These are phyloP conservation scores for Engystomops pustulosus DNA, from an alignment of 2,113 vertebrate species.

Conservation along the genomic window DNA sequence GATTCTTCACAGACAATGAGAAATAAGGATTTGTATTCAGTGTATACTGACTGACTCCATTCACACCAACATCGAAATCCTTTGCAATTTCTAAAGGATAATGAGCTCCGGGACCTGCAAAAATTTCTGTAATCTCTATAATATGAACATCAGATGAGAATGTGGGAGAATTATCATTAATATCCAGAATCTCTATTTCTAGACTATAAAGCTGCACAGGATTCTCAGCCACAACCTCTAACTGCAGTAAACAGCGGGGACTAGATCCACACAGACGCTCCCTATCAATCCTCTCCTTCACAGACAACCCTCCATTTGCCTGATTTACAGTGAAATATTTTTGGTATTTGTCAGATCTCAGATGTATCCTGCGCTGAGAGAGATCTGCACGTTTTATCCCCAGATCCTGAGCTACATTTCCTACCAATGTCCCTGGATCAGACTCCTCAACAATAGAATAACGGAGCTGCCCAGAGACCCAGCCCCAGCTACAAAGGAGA, in stretches of 20 bases:
- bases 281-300: constrained; percentile 77
- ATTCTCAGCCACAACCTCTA: constrained; percentile 18
- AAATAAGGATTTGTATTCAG: constrained; percentile 75
- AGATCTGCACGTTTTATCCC: neutral
- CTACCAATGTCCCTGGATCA: neutral
- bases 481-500: constrained; percentile 11
- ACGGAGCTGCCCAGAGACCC: neutral
- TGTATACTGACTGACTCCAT: constrained; percentile 66
- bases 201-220: neutral
- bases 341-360: neutral
- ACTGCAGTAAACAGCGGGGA: neutral
- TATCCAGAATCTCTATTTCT: constrained; percentile 50
- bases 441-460: constrained; percentile 16
- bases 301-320: constrained; percentile 68
- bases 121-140: constrained; percentile 75
- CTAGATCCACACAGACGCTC: constrained; percentile 61
- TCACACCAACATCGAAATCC: constrained; percentile 78
- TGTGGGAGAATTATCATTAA: constrained; percentile 83
- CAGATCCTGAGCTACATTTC: constrained; percentile 16
- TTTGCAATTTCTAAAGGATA: constrained; percentile 78
- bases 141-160: constrained; percentile 70
- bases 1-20: constrained; percentile 69
- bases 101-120: constrained; percentile 68
- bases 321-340: neutral
- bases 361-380: constrained; percentile 14